Percentiles rank a stretch among this genome's conserved stretches.
phyloP scores from a whole-genome alignment of 2,797 vertebrate genomes.

The Saguinus oedipus region DNA sequence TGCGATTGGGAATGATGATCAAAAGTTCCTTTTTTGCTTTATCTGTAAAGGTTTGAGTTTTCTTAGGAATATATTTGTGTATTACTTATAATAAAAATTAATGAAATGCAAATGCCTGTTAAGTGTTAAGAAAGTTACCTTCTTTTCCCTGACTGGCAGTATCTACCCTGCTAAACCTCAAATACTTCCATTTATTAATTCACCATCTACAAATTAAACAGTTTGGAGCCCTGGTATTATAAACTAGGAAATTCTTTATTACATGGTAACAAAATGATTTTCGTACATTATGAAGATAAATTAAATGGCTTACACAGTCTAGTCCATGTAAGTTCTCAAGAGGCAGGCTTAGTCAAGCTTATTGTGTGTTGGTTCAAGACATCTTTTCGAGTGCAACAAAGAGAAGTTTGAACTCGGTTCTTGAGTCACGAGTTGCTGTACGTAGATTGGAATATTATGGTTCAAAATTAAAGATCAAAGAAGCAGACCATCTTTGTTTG shows the following conservation, averaged over 20 bases:
- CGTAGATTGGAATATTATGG: not conserved
- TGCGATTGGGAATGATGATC: not conserved
- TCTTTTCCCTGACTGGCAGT: not conserved
- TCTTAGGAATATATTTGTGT: not conserved
- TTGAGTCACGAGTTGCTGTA: not conserved
- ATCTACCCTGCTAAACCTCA: not conserved
- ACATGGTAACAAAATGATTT: not conserved
- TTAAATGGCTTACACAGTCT: not conserved
- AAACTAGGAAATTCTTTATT: not conserved
- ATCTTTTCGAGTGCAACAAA: not conserved
- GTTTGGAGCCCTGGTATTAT: not conserved
- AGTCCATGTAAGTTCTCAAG: not conserved
- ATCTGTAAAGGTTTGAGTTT: not conserved
- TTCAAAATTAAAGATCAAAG: not conserved
- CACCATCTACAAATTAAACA: slow-evolving; percentile 8
- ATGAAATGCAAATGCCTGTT: not conserved
- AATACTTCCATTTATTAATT: not conserved
- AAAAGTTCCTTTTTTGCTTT: not conserved
- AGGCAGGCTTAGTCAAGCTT: not conserved
- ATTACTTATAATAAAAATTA: slow-evolving; percentile 6
- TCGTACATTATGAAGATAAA: not conserved
- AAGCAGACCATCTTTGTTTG: not conserved
- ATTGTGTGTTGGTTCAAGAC: not conserved
- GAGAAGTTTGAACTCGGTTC: not conserved
- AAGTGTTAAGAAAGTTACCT: not conserved